Percentiles rank a stretch among this genome's conserved stretches.
phyloP scores from a whole-genome alignment of 30 jellyfish, hydroid and myxozoan species.

The Aurelia coerulea region DNA sequence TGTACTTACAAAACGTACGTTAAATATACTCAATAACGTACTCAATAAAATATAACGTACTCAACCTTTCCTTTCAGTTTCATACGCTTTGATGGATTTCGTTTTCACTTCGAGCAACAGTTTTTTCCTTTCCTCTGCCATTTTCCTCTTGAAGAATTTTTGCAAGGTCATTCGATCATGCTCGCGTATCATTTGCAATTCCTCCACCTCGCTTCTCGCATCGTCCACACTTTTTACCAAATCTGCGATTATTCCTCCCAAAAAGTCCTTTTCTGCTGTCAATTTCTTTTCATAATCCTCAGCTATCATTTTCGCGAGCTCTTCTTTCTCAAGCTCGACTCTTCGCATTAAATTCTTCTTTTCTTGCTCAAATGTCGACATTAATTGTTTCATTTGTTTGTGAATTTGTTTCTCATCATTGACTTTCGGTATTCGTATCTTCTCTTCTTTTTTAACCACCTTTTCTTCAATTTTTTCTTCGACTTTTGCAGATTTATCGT shows the following conservation, averaged over 20 bases:
- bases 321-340: conserved; percentile 60
- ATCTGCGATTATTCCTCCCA: conserved; percentile 79
- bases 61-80: background rate
- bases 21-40: too few species aligned
- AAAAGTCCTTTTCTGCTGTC: conserved; percentile 65
- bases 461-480: conserved; percentile 6
- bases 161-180: conserved; percentile 69
- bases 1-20: too few species aligned
- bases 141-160: conserved; percentile 34
- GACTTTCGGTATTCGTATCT: background rate
- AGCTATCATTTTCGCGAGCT: conserved; percentile 46
- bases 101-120: conserved; percentile 12
- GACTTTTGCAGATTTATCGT: background rate
- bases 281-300: conserved; percentile 66
- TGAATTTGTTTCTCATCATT: conserved; percentile 29
- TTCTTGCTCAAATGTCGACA: conserved; percentile 68
- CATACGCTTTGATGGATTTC: conserved; percentile 6
- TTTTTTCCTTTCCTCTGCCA: conserved; percentile 54
- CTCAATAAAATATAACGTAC: background rate
- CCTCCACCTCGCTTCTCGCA: conserved; percentile 58
- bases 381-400: conserved; percentile 52
- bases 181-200: conserved; percentile 64
- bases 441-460: conserved; percentile 2
- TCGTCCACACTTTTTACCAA: conserved; percentile 75
- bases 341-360: conserved; percentile 60